Evolutionary conservation across 2,113 vertebrate species (phyloP), one percentile per base, ranked within the genome.

Genomic region (Trematocara variabile): DNA sequence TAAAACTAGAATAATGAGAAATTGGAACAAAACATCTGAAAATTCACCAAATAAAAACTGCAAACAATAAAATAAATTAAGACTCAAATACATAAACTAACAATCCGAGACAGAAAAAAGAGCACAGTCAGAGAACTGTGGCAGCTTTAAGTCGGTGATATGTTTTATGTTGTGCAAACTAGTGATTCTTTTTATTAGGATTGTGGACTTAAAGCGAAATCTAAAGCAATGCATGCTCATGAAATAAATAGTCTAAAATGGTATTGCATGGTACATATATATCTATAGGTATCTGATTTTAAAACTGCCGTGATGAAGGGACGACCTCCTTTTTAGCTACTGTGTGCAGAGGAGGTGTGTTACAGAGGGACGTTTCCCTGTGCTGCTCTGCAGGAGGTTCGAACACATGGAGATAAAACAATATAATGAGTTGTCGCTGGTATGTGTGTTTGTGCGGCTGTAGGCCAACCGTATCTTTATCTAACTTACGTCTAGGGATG

Each of bases 341-440:
- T 94, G 86, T 92, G 56, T 82, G 73, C 55, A 44, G 14, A 92
- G 92, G 91, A 89, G 86, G 91, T 91, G 93, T 93, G 95, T 60
- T 80, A 73, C 94, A 94, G 84, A 91, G 89, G 89, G 93, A 95
- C 86, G 93, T 93, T 96, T 96, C 91, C 84, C 91, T 93, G 95
- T 90, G 10, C 87, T 91, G 85, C 96, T 94, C 91, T 54, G 63
- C 94, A 89, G 87, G 91, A 92, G 85, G 88, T 88, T 85, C 2
- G 33, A 82, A 65, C 73, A 93, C 93, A 13, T 94, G 84, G 77
- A 88, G 92, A 95, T 95, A 88, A 89, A 90, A 93, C 89, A 82
- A 89, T 91, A 90, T 92, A 91, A 88, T 87, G 60, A 88, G 70
- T 58, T 83, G 44, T 55, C 54, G 25, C 44, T 16, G 22, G 20